Base-by-base conservation (phyloP, 1,140 invertebrate genomes). In the Drosophila triauraria region DNA sequence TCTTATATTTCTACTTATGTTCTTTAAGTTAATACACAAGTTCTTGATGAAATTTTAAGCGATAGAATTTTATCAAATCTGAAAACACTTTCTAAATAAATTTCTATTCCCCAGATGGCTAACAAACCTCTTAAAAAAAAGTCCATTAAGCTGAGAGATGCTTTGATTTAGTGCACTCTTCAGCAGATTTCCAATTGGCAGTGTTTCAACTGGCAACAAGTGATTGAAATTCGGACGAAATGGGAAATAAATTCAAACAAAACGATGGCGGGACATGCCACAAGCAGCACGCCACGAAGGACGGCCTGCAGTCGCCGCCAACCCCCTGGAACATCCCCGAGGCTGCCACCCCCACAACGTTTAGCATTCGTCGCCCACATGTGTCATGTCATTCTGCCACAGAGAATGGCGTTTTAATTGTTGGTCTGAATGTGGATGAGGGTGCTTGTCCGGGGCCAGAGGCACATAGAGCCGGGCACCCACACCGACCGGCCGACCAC, bases 381-480 rank as follows among this genome's bases (percentile, higher is more conserved):
- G 79, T 81, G 79, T 71, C 74, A 77, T 78, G 75, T 72, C 69
- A 68, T n/a, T 51, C 67, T 59, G 53, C 51, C 67, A 47, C 17
- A 48, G 47, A 50, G 54, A 71, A 79, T 65, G 59, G 30, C 58
- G 46, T 58, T 78, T 79, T 83, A 82, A 83, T 83, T 83, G 81
- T 62, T 82, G 65, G 35, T 23, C 44, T 56, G 30, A 15, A 8
- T 40, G 15, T 25, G 47, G 48, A 27, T 60, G 17, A 12, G 62
- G 15, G 62, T 13, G 61, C 8, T 38, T 38, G 35, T 46, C 20
- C 25, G 43, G 43, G 61, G 50, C 54, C 35, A 61, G 43, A 43
- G 42, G 32, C 54, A 60, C 25, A 38, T 38, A 30, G 35, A 27
- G 63, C 30, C 38, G 50, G n/a, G 25, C 35, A 58, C 23, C 44